Conservation (phyloP, 2,888 invertebrate genomes). For the Pachymerium ferrugineum region DNA sequence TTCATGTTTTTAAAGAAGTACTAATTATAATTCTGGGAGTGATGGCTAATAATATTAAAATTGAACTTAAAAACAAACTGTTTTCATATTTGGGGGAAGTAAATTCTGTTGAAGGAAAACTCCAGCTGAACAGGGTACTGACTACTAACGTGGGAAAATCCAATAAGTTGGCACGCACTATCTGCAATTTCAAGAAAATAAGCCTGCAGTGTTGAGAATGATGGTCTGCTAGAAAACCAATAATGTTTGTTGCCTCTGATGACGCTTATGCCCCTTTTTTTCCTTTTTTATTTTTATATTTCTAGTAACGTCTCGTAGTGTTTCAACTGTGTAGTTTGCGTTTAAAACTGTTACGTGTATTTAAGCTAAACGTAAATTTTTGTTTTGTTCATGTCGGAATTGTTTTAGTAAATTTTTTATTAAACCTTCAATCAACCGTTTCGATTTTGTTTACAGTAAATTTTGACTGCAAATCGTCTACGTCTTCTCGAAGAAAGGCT, state of each 20-base stretch:
- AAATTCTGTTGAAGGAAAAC: not conserved
- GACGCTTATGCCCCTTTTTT: too few species aligned
- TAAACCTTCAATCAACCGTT: too few species aligned
- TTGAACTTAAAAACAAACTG: too few species aligned
- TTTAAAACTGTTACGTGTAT: too few species aligned
- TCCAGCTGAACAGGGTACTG: not conserved
- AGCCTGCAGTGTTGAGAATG: constrained; percentile 21
- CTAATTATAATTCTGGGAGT: too few species aligned
- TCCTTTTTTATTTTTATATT: too few species aligned
- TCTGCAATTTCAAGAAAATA: constrained; percentile 15
- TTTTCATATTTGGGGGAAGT: not conserved
- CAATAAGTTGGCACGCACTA: constrained; percentile 21
- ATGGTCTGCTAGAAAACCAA: constrained; percentile 14
- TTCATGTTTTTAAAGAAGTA: too few species aligned
- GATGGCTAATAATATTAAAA: too few species aligned
- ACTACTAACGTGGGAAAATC: constrained; percentile 18
- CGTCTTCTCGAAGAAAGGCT: not conserved
- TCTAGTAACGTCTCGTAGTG: constrained; percentile 6
- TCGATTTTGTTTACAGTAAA: not conserved
- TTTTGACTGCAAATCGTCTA: not conserved
- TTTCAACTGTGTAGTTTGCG: too few species aligned
- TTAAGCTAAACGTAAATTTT: too few species aligned
- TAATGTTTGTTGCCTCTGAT: constrained; percentile 15
- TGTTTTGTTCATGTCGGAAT: too few species aligned
- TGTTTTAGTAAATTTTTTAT: not conserved